Evolutionary conservation across 2,797 vertebrate genomes (phyloP).

Genomic region (Aphelocoma californica): DNA sequence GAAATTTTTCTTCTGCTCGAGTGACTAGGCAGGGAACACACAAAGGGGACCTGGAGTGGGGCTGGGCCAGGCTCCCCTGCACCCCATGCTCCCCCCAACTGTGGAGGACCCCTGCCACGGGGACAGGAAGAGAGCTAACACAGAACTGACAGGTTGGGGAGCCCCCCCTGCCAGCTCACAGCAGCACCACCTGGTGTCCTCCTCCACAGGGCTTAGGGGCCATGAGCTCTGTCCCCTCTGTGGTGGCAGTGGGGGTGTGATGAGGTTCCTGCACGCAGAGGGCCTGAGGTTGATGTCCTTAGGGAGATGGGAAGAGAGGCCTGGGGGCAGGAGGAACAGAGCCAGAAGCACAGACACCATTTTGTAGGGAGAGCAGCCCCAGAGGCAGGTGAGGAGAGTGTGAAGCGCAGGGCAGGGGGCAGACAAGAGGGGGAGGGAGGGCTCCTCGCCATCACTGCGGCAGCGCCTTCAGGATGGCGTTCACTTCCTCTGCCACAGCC

Average conservation of each 20-base stretch:
- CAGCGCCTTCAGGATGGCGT: slow-evolving; percentile 95
- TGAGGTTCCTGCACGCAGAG: background rate
- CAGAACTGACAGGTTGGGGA: background rate
- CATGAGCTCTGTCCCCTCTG: background rate
- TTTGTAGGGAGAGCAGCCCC: slow-evolving; percentile 3
- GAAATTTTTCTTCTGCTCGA: slow-evolving; percentile 79
- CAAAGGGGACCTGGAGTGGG: background rate
- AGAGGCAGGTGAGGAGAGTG: background rate
- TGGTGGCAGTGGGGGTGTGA: accelerated
- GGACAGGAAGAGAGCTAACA: background rate
- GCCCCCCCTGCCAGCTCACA: background rate
- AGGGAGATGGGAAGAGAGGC: background rate
- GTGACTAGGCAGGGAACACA: slow-evolving; percentile 8
- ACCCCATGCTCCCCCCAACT: background rate
- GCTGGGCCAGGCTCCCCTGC: background rate
- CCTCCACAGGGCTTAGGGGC: background rate
- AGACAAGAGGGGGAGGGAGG: background rate
- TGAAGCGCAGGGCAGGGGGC: background rate
- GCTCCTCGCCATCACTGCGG: slow-evolving; percentile 81
- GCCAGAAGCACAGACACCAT: slow-evolving; percentile 49
- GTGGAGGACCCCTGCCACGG: background rate
- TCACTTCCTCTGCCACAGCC: slow-evolving; percentile 95
- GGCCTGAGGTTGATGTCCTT: background rate
- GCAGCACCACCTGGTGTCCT: background rate
- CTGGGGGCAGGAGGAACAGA: background rate